Evolutionary conservation across 2,888 invertebrate species (phyloP).

Genomic region (Stomorhina lunata): DNA sequence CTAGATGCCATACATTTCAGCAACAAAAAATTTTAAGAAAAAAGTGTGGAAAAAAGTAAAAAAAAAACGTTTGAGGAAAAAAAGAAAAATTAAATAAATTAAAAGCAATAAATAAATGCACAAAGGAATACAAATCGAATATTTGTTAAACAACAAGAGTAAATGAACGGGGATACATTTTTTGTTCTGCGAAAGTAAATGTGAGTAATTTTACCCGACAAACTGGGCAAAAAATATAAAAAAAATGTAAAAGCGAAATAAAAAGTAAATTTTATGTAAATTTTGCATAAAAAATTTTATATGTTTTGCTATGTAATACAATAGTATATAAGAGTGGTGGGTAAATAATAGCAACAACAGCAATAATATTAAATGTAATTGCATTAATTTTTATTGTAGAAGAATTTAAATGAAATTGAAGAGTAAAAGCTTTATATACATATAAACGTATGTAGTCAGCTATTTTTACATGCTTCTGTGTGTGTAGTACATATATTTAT

Average conservation of each 20-base stretch:
- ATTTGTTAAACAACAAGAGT: constrained; percentile 6
- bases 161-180: constrained; percentile 26
- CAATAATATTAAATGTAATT: constrained; percentile 68
- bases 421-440: background rate
- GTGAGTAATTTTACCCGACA: background rate
- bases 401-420: constrained; percentile 13
- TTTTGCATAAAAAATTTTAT: background rate
- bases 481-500: background rate
- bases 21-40: background rate
- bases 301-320: too few relatives aligned
- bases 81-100: constrained; percentile 56
- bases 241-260: constrained; percentile 21
- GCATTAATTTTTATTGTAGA: constrained; percentile 67
- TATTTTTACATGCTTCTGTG: background rate
- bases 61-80: background rate
- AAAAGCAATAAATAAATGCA: constrained; percentile 65
- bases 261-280: constrained; percentile 34
- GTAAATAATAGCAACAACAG: constrained; percentile 38
- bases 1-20: constrained; percentile 30
- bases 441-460: background rate
- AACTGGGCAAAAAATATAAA: constrained; percentile 7
- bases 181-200: too few relatives aligned
- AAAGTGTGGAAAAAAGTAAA: background rate
- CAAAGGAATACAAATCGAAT: constrained; percentile 64
- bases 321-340: background rate